Base-by-base conservation (phyloP, 2,888 invertebrate species). In the Phymatocera aterrima region DNA sequence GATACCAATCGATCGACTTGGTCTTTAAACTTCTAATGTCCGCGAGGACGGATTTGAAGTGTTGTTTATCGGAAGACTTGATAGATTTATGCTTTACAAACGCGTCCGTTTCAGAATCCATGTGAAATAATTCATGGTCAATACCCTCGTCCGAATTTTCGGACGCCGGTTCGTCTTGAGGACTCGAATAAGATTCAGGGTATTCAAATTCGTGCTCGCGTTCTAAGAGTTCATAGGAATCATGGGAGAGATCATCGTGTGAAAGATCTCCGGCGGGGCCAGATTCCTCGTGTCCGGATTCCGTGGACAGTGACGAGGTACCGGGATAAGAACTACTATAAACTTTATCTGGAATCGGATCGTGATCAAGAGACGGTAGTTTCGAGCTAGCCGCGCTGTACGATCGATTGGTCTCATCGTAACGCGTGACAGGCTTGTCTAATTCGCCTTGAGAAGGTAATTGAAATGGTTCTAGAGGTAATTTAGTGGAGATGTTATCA, bases 271-370 rank as follows among this genome's bases (percentile, higher is more conserved):
- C 94, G 79, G 93, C 92, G 18, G 93, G 93, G n/a, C 93, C 93
- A 85, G 93, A 92, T 84, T 94, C 95, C 84, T 93, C 92, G 85
- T 90, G 90, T 72, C 90, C 90, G 40, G 94, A 93, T 87, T 93
- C 93, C 87, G 94, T 95, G 43, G 93, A 93, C 80, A 93, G 89
- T 79, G 94, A 93, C 3, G 94, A 94, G 75, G 96, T 96, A 78
- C 97, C 97, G 28, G 97, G 97, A 90, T 96, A 97, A 89, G 96
- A 96, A 82, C 96, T 96, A 28, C 96, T 96, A 91, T 96, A 97
- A 4, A 96, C 94, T 89, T 96, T 96, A 74, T 95, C 92, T 0
- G 93, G 92, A 77, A 93, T 90, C 81, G 93, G 93, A 87, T 95
- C 94, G 87, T 95, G 94, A 86, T 96, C 96, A 80, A 95, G 92